Evolutionary conservation across 2,888 invertebrate species (phyloP), one percentile per base, ranked within the genome.

Genomic region (Ephialtes manifestator): DNA sequence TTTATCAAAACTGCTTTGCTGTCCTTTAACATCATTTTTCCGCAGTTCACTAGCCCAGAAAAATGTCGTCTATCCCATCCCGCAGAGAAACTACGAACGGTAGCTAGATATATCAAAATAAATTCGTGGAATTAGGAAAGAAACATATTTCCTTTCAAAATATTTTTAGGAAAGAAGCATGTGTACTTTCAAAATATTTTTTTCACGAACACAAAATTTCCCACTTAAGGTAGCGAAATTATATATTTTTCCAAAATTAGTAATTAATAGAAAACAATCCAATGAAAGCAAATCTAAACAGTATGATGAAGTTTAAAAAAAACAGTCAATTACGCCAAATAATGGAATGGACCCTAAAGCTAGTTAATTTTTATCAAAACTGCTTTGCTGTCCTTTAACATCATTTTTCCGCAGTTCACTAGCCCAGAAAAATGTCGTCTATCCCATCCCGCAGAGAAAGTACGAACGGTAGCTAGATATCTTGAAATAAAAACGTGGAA

Each of bases 401-500:
- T 63, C 4, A 35, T 11, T n/a, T 35, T 35, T n/a, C 15, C 1
- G 60, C 31, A 7, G 60, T 63, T 35, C 60, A 7, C 18, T 31
- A 3, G 60, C n/a, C 15, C 60, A 28, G 60, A 63, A 63, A 63
- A 63, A 63, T 63, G 60, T 63, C 60, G 60, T 63, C 35, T n/a
- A 28, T 55, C 8, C 53, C 18, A 53, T 53, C 2, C 35, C 60
- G 31, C 8, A n/a, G 60, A 31, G n/a, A 63, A 35, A 31, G 31
- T 20, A 35, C 60, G n/a, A 31, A 15, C 28, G 28, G 13, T n/a
- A 15, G 15, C 39, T 8, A 31, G 43, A 65, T 65, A 43, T 65
- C 65, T 65, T 11, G 43, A 24, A 65, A 65, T 65, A 65, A 65
- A 65, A 65, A 43, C 43, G 65, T 43, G 20, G n/a, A 43, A 65